These are phyloP conservation scores for Oryzias melastigma DNA, from an alignment of 2,113 vertebrate genomes.

Conservation along the genomic window DNA sequence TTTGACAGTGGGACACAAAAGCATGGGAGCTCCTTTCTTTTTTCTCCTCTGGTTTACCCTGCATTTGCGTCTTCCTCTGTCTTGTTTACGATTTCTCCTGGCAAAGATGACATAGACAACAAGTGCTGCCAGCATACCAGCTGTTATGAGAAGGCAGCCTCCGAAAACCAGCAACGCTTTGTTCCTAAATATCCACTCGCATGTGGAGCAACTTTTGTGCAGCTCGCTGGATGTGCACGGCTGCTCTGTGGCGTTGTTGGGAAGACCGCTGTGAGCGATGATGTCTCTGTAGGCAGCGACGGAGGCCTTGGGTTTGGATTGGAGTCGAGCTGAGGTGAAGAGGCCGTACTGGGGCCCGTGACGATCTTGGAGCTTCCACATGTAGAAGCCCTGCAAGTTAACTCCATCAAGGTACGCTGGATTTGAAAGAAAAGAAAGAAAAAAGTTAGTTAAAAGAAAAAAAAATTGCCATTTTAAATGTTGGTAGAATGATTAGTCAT, in stretches of 20 bases:
- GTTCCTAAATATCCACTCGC: constrained; percentile 78
- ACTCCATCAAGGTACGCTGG: constrained; percentile 86
- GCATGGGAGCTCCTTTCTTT: constrained; percentile 17
- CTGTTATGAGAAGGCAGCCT: constrained; percentile 79
- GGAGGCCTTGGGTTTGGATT: constrained; percentile 86
- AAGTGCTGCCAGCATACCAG: constrained; percentile 76
- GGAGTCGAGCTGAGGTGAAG: constrained; percentile 79
- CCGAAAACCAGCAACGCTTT: constrained; percentile 85
- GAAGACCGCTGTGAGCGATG: constrained; percentile 80
- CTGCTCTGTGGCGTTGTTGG: constrained; percentile 32
- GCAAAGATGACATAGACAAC: constrained; percentile 69
- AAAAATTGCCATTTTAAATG: neutral
- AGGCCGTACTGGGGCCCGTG: constrained; percentile 84
- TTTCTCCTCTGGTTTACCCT: constrained; percentile 23
- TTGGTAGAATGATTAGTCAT: neutral
- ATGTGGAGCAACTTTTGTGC: constrained; percentile 69
- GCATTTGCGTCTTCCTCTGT: constrained; percentile 21
- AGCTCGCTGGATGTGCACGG: constrained; percentile 48
- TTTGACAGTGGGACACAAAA: constrained; percentile 24
- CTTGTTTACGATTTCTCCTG: constrained; percentile 66
- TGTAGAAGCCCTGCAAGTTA: constrained; percentile 89
- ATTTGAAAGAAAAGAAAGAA: constrained; percentile 26
- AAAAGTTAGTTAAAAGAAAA: neutral
- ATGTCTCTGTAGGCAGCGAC: constrained; percentile 81
- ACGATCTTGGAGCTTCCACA: constrained; percentile 87